Percentiles rank a stretch among this genome's conserved stretches.
phyloP scores from a whole-genome alignment of 2,888 invertebrate species.

The Agonopterix alstromeriana region DNA sequence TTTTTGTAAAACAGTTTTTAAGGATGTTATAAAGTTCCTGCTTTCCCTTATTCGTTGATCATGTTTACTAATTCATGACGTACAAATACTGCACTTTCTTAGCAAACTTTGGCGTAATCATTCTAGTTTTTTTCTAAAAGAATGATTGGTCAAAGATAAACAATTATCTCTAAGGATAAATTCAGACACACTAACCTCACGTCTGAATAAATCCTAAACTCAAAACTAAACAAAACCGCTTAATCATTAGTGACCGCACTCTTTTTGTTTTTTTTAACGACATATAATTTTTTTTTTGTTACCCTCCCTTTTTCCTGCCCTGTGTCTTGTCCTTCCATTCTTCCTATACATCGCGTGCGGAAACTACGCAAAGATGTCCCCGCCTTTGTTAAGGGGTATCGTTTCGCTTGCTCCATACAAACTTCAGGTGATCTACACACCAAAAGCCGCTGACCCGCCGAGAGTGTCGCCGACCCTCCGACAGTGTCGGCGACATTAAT shows the following conservation, averaged over 20 bases:
- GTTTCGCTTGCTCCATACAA: no score
- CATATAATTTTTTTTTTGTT: conserved; percentile 21
- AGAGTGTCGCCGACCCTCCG: no score
- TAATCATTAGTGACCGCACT: conserved; percentile 32
- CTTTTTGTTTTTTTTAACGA: conserved; percentile 12
- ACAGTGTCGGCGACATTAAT: no score
- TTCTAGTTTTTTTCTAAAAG: neutral
- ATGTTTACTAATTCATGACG: no score
- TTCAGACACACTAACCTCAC: conserved; percentile 1
- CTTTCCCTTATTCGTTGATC: neutral
- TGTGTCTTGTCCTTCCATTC: conserved; percentile 17
- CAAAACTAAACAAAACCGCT: conserved; percentile 9
- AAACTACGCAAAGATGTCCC: conserved; percentile 23
- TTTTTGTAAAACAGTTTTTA: neutral
- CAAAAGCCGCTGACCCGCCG: no score
- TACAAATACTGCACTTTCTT: no score
- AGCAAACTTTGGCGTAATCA: neutral
- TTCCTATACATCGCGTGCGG: conserved; percentile 33
- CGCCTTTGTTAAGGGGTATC: conserved; percentile 21
- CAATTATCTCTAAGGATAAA: conserved; percentile 1
- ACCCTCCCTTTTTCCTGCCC: conserved; percentile 21
- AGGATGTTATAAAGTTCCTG: no score
- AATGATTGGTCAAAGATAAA: neutral
- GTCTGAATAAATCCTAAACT: conserved; percentile 2
- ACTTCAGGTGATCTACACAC: no score